Conservation (phyloP, 2,113 vertebrate species). For the Vidua chalybeata region DNA sequence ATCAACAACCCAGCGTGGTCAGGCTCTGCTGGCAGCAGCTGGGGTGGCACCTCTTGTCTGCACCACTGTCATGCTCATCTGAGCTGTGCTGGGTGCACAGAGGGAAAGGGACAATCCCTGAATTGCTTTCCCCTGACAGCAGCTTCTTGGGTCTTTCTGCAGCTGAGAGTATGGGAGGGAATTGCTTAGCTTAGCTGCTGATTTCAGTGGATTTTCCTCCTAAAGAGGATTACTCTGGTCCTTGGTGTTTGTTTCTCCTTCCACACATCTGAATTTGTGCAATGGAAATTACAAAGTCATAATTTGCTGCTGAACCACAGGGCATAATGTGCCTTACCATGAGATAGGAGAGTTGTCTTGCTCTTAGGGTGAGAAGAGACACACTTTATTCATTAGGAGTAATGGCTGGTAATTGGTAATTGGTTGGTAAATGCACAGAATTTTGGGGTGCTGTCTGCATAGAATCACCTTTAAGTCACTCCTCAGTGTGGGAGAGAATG, state of each 20-base stretch:
- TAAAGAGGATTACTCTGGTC: background rate
- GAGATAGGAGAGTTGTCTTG: background rate
- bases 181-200: background rate
- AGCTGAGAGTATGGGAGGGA: background rate
- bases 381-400: background rate
- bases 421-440: background rate
- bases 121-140: background rate
- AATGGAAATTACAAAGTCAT: background rate
- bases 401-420: background rate
- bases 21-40: background rate
- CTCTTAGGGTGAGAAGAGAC: background rate
- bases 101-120: too few relatives aligned
- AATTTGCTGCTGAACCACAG: background rate
- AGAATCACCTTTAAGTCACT: background rate
- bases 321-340: background rate
- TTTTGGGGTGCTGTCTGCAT: background rate
- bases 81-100: background rate
- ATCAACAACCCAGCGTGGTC: rapidly evolving
- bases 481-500: background rate
- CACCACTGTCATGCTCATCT: background rate
- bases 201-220: background rate
- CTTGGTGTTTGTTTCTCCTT: background rate
- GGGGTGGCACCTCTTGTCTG: background rate
- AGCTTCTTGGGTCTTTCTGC: background rate
- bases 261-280: background rate